Evolutionary conservation across 1,140 invertebrate genomes (phyloP), one percentile per base, ranked within the genome.

Genomic region (Drosophila persimilis): DNA sequence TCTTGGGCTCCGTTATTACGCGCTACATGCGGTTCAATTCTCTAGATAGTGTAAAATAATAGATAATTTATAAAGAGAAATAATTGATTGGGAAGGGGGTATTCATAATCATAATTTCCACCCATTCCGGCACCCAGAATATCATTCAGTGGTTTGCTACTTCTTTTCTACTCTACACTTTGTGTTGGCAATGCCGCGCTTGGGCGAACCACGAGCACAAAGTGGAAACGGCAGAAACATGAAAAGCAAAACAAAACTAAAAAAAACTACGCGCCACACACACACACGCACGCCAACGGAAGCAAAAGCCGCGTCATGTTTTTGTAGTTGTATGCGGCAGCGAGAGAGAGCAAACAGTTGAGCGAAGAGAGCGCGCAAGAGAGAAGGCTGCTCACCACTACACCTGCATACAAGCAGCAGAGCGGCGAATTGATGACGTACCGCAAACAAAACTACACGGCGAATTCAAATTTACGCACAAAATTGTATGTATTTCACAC

Each of bases 201-300:
- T 73, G 55, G 20, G 31, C 58, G 75, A 83, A 83, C 50, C 55
- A 66, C 13, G 17, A 61, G 59, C 76, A 54, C 48, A 83, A 85
- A 85, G 70, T 24, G 22, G 31, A 74, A 61, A 53, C 48, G 31
- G 17, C 61, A 76, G 81, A 86, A 85, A 85, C 84, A 81, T 81
- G 77, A 58, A 86, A 85, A 85, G 73, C 81, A 85, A 86, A 85
- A 85, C 81, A 85, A 85, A 85, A 85, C 81, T 86, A 86, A 86
- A 86, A 31, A 85, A 73, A 80, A 85, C 60, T 76, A 75, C 55
- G 77, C 63, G 60, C 44, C 60, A 61, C 47, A 75, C 39, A 60
- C 59, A 70, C 35, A 64, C 47, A 54, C 35, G 44, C 44, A 63
- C 46, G 39, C 56, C 76, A 75, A 59, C 80, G 60, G 59, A 80